Base-by-base conservation (phyloP, 2,113 vertebrate genomes). In the Neotragus moschatus region DNA sequence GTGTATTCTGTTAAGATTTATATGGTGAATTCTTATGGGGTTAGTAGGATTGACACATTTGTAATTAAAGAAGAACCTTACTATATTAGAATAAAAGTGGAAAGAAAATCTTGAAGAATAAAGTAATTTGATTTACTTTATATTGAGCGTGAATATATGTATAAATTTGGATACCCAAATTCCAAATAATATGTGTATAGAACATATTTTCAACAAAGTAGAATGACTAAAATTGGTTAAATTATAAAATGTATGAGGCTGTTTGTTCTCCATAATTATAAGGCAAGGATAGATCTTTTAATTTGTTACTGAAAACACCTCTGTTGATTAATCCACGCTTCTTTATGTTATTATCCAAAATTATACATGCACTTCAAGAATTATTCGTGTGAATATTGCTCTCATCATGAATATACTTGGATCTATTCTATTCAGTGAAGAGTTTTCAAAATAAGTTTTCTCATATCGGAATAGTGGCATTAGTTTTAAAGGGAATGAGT, bases 361-460 rank as follows among this genome's bases (percentile, higher is more conserved):
- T 79, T 30, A 45, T 25, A 39, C 15, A 53, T 81, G 49, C 25
- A 55, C 7, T 63, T 55, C 88, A 33, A 73, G 9, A 2, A 3
- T 82, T 91, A 56, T 61, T 91, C 21, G 15, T 75, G 4, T 93
- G 33, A 28, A 49, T n/a, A 47, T 94, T 90, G 26, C 45, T 84
- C 7, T 84, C 16, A 6, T n/a, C 49, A 96, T 91, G 49, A 16
- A 60, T 92, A 51, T 16, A 60, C 30, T 94, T 84, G n/a, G 11
- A 30, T 56, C 91, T 94, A 84, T 80, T 56, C 91, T 94, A 84
- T 80, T 47, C 33, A 90, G 43, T 63, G 15, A 87, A 84, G 47
- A 84, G 79, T 95, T 96, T 95, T 36, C 30, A 94, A 89, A 94
- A 58, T 84, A 39, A 49, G 8, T 70, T 94, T 96, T 14, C 55